Conservation (phyloP, 2,888 invertebrate species). For the Drosophila emarginata region DNA sequence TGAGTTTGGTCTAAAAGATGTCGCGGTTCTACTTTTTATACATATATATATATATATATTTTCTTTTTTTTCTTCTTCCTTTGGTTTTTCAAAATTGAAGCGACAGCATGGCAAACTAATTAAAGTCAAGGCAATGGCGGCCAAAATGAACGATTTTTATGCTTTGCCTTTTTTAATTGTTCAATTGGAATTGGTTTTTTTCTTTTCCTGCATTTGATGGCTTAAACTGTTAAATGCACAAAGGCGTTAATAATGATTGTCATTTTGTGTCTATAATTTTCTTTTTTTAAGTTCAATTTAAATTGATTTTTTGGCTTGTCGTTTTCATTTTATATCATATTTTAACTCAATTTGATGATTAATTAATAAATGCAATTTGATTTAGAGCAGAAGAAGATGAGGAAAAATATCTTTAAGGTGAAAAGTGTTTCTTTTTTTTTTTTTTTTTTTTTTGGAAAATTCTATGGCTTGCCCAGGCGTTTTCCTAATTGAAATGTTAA, state of each 20-base stretch:
- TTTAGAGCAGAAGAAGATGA: constrained; percentile 41
- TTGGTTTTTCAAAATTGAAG: constrained; percentile 52
- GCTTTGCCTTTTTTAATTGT: constrained; percentile 77
- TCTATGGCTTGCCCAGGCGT: background rate
- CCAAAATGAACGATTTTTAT: constrained; percentile 73
- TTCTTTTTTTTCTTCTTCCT: background rate
- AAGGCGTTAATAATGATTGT: constrained; percentile 25
- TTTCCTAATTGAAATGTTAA: constrained; percentile 79
- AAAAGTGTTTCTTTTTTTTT: too few species aligned
- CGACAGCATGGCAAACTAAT: constrained; percentile 72
- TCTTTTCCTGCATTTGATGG: constrained; percentile 47
- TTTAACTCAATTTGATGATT: constrained; percentile 65
- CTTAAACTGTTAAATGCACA: constrained; percentile 42
- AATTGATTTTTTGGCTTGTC: constrained; percentile 32
- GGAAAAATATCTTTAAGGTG: background rate
- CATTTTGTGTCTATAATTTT: background rate
- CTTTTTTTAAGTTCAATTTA: constrained; percentile 22
- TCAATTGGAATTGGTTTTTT: constrained; percentile 16
- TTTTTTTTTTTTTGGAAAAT: too few species aligned
- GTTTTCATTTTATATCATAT: constrained; percentile 2
- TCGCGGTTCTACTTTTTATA: constrained; percentile 44
- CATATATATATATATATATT: too few species aligned
- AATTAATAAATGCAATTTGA: constrained; percentile 71
- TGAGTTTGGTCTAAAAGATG: constrained; percentile 32
- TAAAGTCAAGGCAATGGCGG: constrained; percentile 53